These are phyloP conservation scores for Chaetodon trifasciatus DNA, from an alignment of 2,797 vertebrate genomes.

Conservation along the genomic window DNA sequence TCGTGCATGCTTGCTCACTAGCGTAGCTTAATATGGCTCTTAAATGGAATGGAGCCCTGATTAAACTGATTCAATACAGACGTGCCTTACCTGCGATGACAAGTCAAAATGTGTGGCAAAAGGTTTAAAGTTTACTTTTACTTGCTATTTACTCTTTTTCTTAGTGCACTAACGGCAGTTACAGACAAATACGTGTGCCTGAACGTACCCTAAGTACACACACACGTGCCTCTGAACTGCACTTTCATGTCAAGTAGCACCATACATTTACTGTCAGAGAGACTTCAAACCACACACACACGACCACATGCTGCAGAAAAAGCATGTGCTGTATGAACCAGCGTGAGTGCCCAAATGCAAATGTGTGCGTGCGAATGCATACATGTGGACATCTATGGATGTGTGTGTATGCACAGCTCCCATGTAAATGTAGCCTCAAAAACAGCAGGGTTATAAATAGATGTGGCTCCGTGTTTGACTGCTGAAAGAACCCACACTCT, in stretches of 20 bases:
- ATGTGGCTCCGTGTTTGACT: conserved; percentile 52
- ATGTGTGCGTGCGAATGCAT: conserved; percentile 21
- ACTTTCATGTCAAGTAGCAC: conserved; percentile 2
- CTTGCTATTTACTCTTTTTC: neutral
- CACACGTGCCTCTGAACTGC: neutral
- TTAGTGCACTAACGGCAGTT: neutral
- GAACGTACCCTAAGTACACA: neutral
- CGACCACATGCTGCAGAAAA: conserved; percentile 17
- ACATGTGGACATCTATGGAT: neutral
- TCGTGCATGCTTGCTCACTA: neutral
- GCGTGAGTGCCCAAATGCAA: conserved; percentile 20
- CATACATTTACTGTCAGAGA: conserved; percentile 34
- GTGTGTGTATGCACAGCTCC: conserved; percentile 1
- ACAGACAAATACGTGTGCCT: neutral
- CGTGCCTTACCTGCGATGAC: neutral
- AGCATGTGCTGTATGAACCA: neutral
- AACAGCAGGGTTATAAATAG: conserved; percentile 65
- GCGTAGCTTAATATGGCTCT: neutral
- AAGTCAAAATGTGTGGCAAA: neutral
- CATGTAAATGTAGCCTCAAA: conserved; percentile 56
- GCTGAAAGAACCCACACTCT: conserved; percentile 53
- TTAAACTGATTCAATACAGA: neutral
- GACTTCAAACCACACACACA: conserved; percentile 24
- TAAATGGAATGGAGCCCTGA: neutral
- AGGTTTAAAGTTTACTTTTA: neutral